Base-by-base conservation (phyloP, 2,113 vertebrate species). In the Marmota flaviventris region DNA sequence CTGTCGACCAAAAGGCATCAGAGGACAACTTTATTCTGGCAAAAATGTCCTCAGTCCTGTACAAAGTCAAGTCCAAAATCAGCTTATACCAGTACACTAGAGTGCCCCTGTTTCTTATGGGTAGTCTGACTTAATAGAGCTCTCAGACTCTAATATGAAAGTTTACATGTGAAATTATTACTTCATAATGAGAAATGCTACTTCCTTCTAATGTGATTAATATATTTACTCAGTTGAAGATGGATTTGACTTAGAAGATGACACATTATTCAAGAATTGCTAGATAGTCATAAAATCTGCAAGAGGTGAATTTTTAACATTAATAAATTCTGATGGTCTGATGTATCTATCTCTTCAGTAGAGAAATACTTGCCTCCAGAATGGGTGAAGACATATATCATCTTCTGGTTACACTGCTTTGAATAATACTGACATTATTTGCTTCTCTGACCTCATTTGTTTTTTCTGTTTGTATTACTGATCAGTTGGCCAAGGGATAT, bases 121-220 rank as follows among this genome's bases (percentile, higher is more conserved):
- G 0, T 34, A 39, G 2, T 3, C 3, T 37, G 18, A 85, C 20
- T 42, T 88, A 78, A 37, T 3, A 61, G 2, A 58, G 12, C 51
- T 87, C 39, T 81, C 51, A 77, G 29, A 69, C 9, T 13, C 51
- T 67, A 45, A 82, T 51, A 69, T 22, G 6, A 32, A 51, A 83
- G 11, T 93, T 87, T 45, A 76, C 51, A 67, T 63, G 24, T 53
- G 8, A 82, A 29, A 37, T 87, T 63, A 86, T 82, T 81, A 85
- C 61, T 81, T 76, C 63, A 2, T 14, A 53, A 8, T 61, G 32
- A 65, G 9, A 58, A 76, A 20, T 25, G 14, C 12, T 48, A 24
- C 53, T 95, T 85, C 72, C n/a, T 88, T 72, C n/a, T 39, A 29
- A 7, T 29, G 27, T 73, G 32, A 86, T 88, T 93, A 82, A 75